phyloP scores from a whole-genome alignment of 2,888 invertebrate genomes.

The Noctua janthe region DNA sequence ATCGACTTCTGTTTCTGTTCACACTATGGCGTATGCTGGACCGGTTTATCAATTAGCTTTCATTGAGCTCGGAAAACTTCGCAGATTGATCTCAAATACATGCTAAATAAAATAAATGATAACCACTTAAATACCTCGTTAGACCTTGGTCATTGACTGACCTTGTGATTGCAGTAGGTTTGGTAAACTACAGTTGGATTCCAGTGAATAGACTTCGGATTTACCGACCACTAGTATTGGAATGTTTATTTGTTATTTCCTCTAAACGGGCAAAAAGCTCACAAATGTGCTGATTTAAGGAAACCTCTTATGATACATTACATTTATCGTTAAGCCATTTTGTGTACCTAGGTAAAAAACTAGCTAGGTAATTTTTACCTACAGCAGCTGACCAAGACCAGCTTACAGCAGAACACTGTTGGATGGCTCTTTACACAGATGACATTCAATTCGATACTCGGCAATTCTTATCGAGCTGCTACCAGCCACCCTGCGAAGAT shows the following conservation, averaged over 20 bases:
- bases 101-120: not conserved
- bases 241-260: not conserved
- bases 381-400: not conserved
- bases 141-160: not conserved
- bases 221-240: not conserved
- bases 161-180: not conserved
- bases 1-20: constrained; percentile 29
- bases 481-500: not conserved
- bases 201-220: not conserved
- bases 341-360: not conserved
- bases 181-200: not conserved
- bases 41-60: constrained; percentile 28
- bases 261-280: not conserved
- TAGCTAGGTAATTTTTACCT: not conserved
- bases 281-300: not conserved
- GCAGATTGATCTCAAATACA: not conserved
- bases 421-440: not conserved
- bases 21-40: constrained; percentile 24
- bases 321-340: not conserved
- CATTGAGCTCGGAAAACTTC: constrained; percentile 6
- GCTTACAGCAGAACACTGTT: not conserved
- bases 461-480: not conserved
- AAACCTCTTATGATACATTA: not conserved
- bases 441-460: not conserved
- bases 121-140: not conserved